These are phyloP conservation scores for Drosophila bunnanda DNA, from an alignment of 2,888 invertebrate genomes.

Conservation along the genomic window DNA sequence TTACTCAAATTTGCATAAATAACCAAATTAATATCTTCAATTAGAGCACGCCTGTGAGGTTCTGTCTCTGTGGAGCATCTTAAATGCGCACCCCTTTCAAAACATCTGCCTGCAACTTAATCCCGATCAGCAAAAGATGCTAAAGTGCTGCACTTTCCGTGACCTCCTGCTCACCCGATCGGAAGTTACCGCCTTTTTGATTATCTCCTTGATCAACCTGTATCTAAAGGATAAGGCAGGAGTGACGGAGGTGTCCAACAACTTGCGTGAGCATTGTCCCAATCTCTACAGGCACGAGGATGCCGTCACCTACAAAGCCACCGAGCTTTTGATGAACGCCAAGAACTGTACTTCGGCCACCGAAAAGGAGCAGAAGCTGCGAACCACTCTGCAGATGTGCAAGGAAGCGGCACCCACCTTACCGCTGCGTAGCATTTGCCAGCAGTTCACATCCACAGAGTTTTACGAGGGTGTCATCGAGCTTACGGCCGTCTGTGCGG, in stretches of 20 bases:
- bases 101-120: conserved; percentile 89
- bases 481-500: conserved; percentile 92
- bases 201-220: conserved; percentile 94
- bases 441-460: conserved; percentile 91
- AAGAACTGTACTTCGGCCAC: conserved; percentile 90
- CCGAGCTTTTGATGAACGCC: conserved; percentile 94
- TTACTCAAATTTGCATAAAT: not conserved
- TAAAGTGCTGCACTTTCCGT: conserved; percentile 87
- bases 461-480: conserved; percentile 96
- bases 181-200: conserved; percentile 89
- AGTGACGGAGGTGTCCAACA: conserved; percentile 94
- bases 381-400: conserved; percentile 92
- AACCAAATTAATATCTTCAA: no score
- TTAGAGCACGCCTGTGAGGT: conserved; percentile 92
- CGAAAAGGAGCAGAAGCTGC: conserved; percentile 91
- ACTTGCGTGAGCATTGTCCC: conserved; percentile 95
- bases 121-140: conserved; percentile 87
- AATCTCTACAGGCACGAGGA: conserved; percentile 97
- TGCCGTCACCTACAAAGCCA: conserved; percentile 97
- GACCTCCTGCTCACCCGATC: conserved; percentile 85
- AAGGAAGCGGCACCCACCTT: conserved; percentile 95
- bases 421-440: conserved; percentile 93
- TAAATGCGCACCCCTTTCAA: conserved; percentile 96
- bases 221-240: conserved; percentile 98
- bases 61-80: conserved; percentile 95